Conservation (phyloP, 2,888 invertebrate genomes). For the Pseudanteris insignis region DNA sequence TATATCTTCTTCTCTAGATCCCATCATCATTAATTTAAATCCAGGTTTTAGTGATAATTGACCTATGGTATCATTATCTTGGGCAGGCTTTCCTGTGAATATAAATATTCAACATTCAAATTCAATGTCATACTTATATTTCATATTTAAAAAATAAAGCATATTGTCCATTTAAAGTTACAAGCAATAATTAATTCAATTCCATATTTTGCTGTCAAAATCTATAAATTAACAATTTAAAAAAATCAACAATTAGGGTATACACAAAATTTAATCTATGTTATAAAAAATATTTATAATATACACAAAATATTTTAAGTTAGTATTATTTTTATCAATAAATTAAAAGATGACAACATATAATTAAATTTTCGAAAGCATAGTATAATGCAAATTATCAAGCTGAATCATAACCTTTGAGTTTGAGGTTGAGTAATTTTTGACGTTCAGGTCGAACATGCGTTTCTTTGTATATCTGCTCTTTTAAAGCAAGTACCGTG, state of each 20-base stretch:
- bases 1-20: conserved; percentile 91
- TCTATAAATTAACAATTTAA: neutral
- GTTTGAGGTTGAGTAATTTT: conserved; percentile 90
- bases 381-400: neutral
- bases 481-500: conserved; percentile 84
- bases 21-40: conserved; percentile 97
- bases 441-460: conserved; percentile 92
- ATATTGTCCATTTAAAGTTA: too few relatives aligned
- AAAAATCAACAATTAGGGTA: neutral
- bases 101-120: too few relatives aligned
- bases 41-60: conserved; percentile 84
- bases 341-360: too few relatives aligned
- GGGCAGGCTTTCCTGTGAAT: conserved; percentile 81
- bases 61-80: conserved; percentile 80
- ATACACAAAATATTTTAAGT: too few relatives aligned
- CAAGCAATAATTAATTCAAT: neutral
- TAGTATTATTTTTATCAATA: too few relatives aligned
- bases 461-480: conserved; percentile 85
- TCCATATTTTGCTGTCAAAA: neutral
- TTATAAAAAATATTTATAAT: too few relatives aligned
- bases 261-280: too few relatives aligned
- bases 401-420: conserved; percentile 77
- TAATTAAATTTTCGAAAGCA: too few relatives aligned
- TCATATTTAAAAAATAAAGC: neutral
- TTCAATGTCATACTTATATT: neutral